Evolutionary conservation across 2,113 vertebrate genomes (phyloP), one percentile per base, ranked within the genome.

Genomic region (Phasianus colchicus): DNA sequence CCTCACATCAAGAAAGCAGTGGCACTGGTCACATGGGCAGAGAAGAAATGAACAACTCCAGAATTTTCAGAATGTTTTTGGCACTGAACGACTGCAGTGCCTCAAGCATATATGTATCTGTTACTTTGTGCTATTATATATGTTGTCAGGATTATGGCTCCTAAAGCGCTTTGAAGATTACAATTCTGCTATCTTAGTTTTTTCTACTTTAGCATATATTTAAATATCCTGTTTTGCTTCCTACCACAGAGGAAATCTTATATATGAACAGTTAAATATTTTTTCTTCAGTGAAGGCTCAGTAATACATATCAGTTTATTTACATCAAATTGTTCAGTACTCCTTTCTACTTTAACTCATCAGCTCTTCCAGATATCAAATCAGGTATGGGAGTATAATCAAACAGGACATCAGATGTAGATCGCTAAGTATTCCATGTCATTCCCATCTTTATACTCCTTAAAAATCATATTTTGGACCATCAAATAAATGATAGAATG

Each of bases 291-390:
- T 42, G 38, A 83, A 47, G 76, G 22, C 13, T 88, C 43, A 65
- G 32, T 32, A 67, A 48, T 8, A 30, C 2, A 52, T 17, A 54
- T 1, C 18, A 13, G 6, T 64, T 86, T 34, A 61, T 50, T 48
- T n/a, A 72, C 29, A 43, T 16, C 30, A 80, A 19, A 13, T 11
- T 77, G 54, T 36, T 61, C 48, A 64, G 17, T 9, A 8, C 4
- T 74, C 10, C n/a, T 38, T 76, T 48, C 29, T n/a, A 29, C 13
- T 73, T 65, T 48, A 36, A 25, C 13, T 22, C 11, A 43, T 48
- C 17, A 0, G 10, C 43, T 4, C 20, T 42, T 36, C 25, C 54
- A 24, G 8, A 45, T 17, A 6, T 13, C 52, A 58, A 32, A 71
- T 50, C 7, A 65, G 12, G 48, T 36, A n/a, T 1, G 8, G n/a